Percentiles rank a stretch among this genome's conserved stretches.
These are phyloP conservation scores for Lordiphosa stackelbergi DNA, from an alignment of 1,140 invertebrate species.

Conservation along the genomic window DNA sequence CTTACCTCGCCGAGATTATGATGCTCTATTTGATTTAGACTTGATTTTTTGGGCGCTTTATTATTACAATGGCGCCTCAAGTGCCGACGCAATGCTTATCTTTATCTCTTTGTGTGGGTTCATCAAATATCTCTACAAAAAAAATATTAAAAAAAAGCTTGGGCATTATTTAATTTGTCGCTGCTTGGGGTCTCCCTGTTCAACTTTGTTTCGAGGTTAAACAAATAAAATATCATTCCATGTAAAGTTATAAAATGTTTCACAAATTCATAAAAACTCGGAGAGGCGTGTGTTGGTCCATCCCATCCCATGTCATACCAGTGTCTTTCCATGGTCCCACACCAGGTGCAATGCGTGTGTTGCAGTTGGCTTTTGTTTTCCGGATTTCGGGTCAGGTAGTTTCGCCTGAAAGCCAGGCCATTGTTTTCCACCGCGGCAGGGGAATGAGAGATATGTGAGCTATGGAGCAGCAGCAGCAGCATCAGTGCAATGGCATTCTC, in stretches of 20 bases:
- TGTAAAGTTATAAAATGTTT: slow-evolving; percentile 72
- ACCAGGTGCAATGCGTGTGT: slow-evolving; percentile 59
- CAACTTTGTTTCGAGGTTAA: slow-evolving; percentile 58
- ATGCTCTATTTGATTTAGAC: slow-evolving; percentile 69
- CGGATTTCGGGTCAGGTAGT: slow-evolving; percentile 61
- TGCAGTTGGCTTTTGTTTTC: slow-evolving; percentile 44
- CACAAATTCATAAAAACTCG: slow-evolving; percentile 64
- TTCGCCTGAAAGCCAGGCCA: slow-evolving; percentile 55
- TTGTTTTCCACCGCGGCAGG: slow-evolving; percentile 34
- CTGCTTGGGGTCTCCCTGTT: slow-evolving; percentile 19
- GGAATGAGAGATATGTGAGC: slow-evolving; percentile 35
- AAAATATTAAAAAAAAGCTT: slow-evolving; percentile 44
- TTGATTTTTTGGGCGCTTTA: slow-evolving; percentile 60
- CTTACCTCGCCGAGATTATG: slow-evolving; percentile 18
- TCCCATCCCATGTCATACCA: slow-evolving; percentile 15
- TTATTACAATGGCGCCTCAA: slow-evolving; percentile 74
- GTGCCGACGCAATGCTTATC: slow-evolving; percentile 47
- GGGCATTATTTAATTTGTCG: slow-evolving; percentile 59
- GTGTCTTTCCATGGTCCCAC: neutral
- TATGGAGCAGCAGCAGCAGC: slow-evolving; percentile 28
- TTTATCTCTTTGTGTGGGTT: slow-evolving; percentile 48
- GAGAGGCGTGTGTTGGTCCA: slow-evolving; percentile 29
- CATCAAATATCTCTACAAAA: slow-evolving; percentile 23
- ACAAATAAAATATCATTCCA: slow-evolving; percentile 59
- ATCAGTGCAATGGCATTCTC: slow-evolving; percentile 6